Evolutionary conservation across 2,888 invertebrate genomes (phyloP).

Genomic region (Monopis laevigella): DNA sequence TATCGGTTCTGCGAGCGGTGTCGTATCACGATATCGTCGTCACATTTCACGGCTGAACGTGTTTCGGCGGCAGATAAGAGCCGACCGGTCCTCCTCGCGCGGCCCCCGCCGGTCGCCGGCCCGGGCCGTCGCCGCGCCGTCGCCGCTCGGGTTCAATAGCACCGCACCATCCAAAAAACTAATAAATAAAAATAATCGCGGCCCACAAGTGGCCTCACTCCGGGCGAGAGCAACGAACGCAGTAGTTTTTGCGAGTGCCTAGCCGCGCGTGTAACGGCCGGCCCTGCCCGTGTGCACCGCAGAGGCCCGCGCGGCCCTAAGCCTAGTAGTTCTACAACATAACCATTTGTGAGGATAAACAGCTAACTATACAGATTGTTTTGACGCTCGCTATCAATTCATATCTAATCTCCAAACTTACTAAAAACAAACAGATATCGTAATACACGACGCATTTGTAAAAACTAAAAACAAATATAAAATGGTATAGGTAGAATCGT

Average conservation of each 20-base stretch:
- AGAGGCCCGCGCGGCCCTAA: too few relatives aligned
- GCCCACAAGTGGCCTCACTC: constrained; percentile 33
- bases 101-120: constrained; percentile 25
- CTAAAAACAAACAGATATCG: constrained; percentile 9
- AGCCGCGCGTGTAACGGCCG: constrained; percentile 30
- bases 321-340: too few relatives aligned
- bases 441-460: too few relatives aligned
- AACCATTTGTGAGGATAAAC: too few relatives aligned
- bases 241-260: constrained; percentile 37
- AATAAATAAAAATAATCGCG: constrained; percentile 33
- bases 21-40: constrained; percentile 4
- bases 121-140: constrained; percentile 10
- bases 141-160: constrained; percentile 35
- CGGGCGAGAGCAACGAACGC: constrained; percentile 39
- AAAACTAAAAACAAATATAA: too few relatives aligned
- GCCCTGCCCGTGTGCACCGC: neutral
- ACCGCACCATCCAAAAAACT: constrained; percentile 27
- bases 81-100: constrained; percentile 19
- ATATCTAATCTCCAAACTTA: neutral
- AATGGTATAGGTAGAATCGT: too few relatives aligned
- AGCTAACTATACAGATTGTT: too few relatives aligned
- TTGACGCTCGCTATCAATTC: neutral
- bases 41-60: constrained; percentile 9
- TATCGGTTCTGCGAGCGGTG: too few relatives aligned
- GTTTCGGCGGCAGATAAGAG: constrained; percentile 5